Base-by-base conservation (phyloP, 2,797 vertebrate genomes). In the Petrocephalus sullivani region DNA sequence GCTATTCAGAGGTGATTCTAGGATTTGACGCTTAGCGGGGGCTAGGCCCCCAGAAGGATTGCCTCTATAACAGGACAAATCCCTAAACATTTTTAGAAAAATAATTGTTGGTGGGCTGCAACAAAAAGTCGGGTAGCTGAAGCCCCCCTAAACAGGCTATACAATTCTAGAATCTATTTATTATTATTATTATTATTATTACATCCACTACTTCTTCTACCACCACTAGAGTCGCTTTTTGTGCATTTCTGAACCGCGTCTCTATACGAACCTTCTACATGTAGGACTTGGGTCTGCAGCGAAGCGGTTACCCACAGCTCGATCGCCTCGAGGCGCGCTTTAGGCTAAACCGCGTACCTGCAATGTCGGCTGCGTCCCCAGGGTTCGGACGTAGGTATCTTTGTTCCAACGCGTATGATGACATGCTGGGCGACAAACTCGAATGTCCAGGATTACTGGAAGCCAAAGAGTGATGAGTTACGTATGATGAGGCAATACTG, bases 361-460 rank as follows among this genome's bases (percentile, higher is more conserved):
- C 93, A 89, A 98, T 95, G 85, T 99, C 97, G 6, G 94, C 71
- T 0, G 94, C 90, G 82, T 99, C 98, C 87, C 97, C 95, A 89
- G 95, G 94, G 75, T 95, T 97, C 61, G 98, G 98, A 90, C 98
- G 97, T 93, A 98, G 95, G 91, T 97, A 98, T 89, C 94, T 95
- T 90, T 98, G 98, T 91, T 99, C 98, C 95, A 98, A 92, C 4
- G 97, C 96, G 91, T 97, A 99, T 21, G 97, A 93, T 0, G 97
- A 92, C 95, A 98, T 93, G 88, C 96, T 95, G 67, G 96, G 92
- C 92, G 98, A 97, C 91, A 97, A 92, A 78, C 95, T 94, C 0
- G 97, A 94, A 0, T 96, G 91, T 37, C 96, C 92, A 9, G 96
- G 92, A 88, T 94, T 96, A 93, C 94, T 93, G 0, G 97, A 93